A percentile compares a stretch with the other conserved stretches of the same genome.
These are phyloP conservation scores for Stenopsyche tienmushanensis DNA, from an alignment of 1,140 invertebrate species.

Conservation along the genomic window DNA sequence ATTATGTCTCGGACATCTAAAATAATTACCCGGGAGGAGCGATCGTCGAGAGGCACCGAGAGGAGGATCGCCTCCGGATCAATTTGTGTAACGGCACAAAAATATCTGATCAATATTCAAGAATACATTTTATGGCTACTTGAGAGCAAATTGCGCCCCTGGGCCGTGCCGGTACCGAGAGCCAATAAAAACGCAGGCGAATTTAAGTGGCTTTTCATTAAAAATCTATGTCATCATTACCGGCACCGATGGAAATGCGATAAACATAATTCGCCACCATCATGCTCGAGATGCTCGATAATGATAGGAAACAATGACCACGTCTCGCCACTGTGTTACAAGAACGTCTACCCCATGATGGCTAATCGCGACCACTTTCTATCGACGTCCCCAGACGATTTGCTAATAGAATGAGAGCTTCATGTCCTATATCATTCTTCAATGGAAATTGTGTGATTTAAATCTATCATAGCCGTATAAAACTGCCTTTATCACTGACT, in stretches of 20 bases:
- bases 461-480: too few species aligned
- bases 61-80: background rate
- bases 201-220: conserved; percentile 37
- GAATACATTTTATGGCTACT: conserved; percentile 37
- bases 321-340: conserved; percentile 8
- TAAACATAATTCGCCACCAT: conserved; percentile 15
- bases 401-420: background rate
- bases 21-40: background rate
- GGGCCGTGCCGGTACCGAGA: conserved; percentile 12
- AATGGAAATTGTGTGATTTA: too few species aligned
- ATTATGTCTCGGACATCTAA: background rate
- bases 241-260: conserved; percentile 17
- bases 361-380: background rate
- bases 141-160: conserved; percentile 36
- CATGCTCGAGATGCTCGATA: background rate
- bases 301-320: background rate
- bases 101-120: conserved; percentile 34
- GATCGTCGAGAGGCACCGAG: background rate
- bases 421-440: too few species aligned
- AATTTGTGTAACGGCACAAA: conserved; percentile 34
- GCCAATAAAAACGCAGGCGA: conserved; percentile 30
- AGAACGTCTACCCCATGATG: background rate
- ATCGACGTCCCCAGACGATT: background rate
- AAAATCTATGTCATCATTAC: conserved; percentile 41
- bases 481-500: too few species aligned